These are phyloP conservation scores for Chaetoderma sp. DNA, from an alignment of 2,888 invertebrate genomes.

Conservation along the genomic window DNA sequence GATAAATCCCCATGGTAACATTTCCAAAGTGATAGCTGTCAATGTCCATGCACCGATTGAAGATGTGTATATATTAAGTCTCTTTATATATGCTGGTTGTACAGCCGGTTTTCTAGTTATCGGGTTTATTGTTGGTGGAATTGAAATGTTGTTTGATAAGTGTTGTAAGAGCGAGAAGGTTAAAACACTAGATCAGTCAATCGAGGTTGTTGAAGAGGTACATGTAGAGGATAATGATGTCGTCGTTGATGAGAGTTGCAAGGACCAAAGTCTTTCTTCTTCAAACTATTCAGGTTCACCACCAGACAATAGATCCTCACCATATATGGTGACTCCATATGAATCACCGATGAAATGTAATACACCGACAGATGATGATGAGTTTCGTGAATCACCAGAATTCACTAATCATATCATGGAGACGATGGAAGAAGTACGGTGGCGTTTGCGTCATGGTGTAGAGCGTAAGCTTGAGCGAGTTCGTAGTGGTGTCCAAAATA, in stretches of 20 bases:
- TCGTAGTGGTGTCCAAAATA: slow-evolving; percentile 47
- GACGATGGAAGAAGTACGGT: slow-evolving; percentile 57
- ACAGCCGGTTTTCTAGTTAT: slow-evolving; percentile 39
- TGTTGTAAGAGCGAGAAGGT: slow-evolving; percentile 8
- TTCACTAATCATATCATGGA: slow-evolving; percentile 48
- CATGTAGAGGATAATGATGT: slow-evolving; percentile 27
- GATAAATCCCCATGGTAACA: slow-evolving; percentile 48
- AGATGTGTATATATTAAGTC: slow-evolving; percentile 36
- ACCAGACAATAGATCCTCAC: slow-evolving; percentile 27
- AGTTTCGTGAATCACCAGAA: slow-evolving; percentile 18
- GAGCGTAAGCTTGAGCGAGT: slow-evolving; percentile 56
- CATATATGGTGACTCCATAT: slow-evolving; percentile 14
- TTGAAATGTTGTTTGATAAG: slow-evolving; percentile 35
- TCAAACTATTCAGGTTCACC: slow-evolving; percentile 30
- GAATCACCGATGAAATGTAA: slow-evolving; percentile 45
- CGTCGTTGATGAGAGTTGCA: slow-evolving; percentile 10
- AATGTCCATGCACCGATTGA: slow-evolving; percentile 33
- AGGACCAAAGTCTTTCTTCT: slow-evolving; percentile 29
- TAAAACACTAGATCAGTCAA: slow-evolving; percentile 19
- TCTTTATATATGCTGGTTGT: slow-evolving; percentile 44
- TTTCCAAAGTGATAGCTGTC: slow-evolving; percentile 37
- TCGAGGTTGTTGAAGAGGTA: slow-evolving; percentile 24
- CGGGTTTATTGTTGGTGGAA: slow-evolving; percentile 47
- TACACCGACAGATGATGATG: slow-evolving; percentile 37
- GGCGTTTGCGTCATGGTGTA: slow-evolving; percentile 49